These are phyloP conservation scores for Synergus gifuensis DNA, from an alignment of 2,888 invertebrate genomes.

Conservation along the genomic window DNA sequence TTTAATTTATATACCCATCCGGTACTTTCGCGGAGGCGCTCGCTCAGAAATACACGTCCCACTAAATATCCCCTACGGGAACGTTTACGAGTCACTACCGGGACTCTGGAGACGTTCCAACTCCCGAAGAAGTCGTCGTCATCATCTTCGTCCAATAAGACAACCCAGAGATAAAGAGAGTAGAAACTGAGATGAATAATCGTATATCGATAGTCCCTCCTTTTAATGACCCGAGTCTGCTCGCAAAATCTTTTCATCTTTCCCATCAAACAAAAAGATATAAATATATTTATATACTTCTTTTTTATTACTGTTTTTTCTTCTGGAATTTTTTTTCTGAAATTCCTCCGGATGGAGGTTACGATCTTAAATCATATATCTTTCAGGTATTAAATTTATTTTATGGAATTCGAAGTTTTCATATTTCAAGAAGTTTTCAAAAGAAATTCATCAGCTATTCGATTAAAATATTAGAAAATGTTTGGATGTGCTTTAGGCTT, in stretches of 20 bases:
- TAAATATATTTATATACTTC: not conserved
- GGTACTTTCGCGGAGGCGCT: conserved; percentile 49
- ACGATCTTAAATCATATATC: not conserved
- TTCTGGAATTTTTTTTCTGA: not conserved
- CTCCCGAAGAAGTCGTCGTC: conserved; percentile 49
- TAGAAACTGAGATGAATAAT: not conserved
- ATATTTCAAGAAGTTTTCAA: not conserved
- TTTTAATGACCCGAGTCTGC: conserved; percentile 3
- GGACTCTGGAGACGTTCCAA: conserved; percentile 68
- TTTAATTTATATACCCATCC: conserved; percentile 67
- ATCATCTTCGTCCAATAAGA: conserved; percentile 27
- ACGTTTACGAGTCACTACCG: conserved; percentile 64
- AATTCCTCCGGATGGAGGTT: not conserved
- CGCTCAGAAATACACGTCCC: conserved; percentile 62
- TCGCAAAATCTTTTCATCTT: conserved; percentile 7
- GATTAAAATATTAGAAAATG: too few species aligned
- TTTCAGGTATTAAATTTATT: not conserved
- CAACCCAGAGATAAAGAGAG: not conserved
- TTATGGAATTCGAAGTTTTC: not conserved
- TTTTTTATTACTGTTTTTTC: conserved; percentile 2
- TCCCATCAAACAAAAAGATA: not conserved
- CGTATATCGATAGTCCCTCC: not conserved
- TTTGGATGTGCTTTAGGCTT: too few species aligned
- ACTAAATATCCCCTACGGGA: conserved; percentile 61
- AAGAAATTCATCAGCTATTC: too few species aligned